A percentile compares a stretch with the other conserved stretches of the same genome.
Evolutionary conservation across 2,888 invertebrate species (phyloP).

Genomic region (Pherbina coryleti): DNA sequence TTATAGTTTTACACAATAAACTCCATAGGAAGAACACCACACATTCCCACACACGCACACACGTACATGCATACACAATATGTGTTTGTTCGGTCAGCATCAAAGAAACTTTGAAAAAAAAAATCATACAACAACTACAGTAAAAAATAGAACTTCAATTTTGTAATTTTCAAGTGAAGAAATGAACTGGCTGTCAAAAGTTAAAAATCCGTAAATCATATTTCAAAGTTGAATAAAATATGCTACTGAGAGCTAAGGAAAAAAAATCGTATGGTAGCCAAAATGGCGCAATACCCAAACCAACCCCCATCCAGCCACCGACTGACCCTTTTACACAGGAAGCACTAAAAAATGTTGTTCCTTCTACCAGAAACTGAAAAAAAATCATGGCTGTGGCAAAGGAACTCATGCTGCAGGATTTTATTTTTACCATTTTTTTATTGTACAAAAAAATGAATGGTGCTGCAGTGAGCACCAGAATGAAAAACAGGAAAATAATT

Average conservation of each 20-base stretch:
- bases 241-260: neutral
- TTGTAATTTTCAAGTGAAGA: constrained; percentile 45
- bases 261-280: constrained; percentile 19
- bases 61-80: neutral
- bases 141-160: constrained; percentile 23
- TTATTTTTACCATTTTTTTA: neutral
- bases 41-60: neutral
- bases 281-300: neutral
- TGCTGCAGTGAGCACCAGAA: neutral
- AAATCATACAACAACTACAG: constrained; percentile 6
- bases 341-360: constrained; percentile 26
- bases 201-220: constrained; percentile 51
- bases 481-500: constrained; percentile 41
- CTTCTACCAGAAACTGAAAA: neutral
- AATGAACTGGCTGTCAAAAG: constrained; percentile 45
- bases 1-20: constrained; percentile 47
- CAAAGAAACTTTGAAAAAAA: neutral
- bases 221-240: constrained; percentile 46
- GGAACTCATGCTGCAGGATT: neutral
- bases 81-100: neutral
- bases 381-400: neutral
- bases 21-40: constrained; percentile 30
- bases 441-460: neutral
- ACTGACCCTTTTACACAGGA: constrained; percentile 25
- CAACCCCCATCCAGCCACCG: neutral